A percentile compares a stretch with the other conserved stretches of the same genome.
Evolutionary conservation across 1,140 invertebrate genomes (phyloP).

Genomic region (Heliconius eleuchia): DNA sequence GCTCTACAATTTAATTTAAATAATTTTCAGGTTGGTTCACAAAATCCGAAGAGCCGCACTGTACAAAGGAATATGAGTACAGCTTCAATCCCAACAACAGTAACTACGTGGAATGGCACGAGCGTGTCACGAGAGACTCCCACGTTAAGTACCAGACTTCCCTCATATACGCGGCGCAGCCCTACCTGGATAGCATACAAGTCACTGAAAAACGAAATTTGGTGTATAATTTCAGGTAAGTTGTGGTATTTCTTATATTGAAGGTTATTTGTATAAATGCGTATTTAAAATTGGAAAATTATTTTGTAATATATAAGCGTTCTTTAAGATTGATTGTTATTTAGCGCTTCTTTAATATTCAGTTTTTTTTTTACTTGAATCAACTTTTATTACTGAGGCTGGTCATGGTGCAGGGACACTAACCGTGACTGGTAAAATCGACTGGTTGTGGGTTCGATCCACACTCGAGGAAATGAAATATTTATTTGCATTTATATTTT

Average conservation of each 20-base stretch:
- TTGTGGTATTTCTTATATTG: neutral
- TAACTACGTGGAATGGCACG: conserved; percentile 91
- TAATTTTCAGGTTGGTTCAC: conserved; percentile 87
- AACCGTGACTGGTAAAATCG: too few species aligned
- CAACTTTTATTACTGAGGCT: too few species aligned
- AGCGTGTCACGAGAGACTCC: conserved; percentile 84
- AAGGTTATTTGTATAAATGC: neutral
- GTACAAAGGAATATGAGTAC: conserved; percentile 92
- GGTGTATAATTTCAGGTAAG: conserved; percentile 89
- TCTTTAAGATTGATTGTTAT: neutral
- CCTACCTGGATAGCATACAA: conserved; percentile 90
- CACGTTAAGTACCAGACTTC: conserved; percentile 84
- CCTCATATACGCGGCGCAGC: conserved; percentile 88
- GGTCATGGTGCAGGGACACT: too few species aligned
- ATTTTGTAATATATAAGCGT: neutral
- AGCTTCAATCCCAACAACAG: conserved; percentile 83
- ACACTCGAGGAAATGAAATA: too few species aligned
- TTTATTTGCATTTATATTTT: too few species aligned
- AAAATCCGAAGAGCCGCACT: conserved; percentile 87
- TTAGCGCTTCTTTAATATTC: too few species aligned
- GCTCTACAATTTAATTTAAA: neutral
- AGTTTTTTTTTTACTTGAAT: too few species aligned
- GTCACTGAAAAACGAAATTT: conserved; percentile 94
- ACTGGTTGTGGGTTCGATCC: too few species aligned
- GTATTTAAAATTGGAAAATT: too few species aligned